Conservation (phyloP, 1,140 invertebrate species). For the Leptestheria dahalacensis region DNA sequence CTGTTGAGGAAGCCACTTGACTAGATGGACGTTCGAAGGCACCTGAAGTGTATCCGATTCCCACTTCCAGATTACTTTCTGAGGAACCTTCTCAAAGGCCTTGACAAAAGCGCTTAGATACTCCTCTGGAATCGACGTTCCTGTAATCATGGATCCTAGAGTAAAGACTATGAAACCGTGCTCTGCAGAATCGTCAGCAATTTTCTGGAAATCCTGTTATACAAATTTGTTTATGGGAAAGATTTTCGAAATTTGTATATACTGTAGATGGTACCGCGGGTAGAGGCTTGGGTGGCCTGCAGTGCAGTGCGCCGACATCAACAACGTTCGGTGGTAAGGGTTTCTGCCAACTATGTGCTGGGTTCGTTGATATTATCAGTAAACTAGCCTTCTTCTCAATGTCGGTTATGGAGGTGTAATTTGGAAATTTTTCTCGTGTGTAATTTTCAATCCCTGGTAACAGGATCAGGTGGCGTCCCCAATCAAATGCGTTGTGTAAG, state of each 20-base stretch:
- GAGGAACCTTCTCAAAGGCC: constrained; percentile 35
- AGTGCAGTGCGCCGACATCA: background rate
- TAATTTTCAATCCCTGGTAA: background rate
- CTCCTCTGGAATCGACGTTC: constrained; percentile 32
- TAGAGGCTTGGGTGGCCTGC: background rate
- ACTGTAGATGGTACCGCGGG: background rate
- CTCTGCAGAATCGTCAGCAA: constrained; percentile 18
- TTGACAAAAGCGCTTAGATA: constrained; percentile 28
- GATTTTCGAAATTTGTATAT: background rate
- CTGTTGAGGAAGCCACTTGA: constrained; percentile 25
- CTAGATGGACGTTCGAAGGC: constrained; percentile 22
- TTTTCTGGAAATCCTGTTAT: constrained; percentile 20
- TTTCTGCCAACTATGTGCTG: background rate
- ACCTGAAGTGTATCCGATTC: constrained; percentile 27
- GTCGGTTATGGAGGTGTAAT: background rate
- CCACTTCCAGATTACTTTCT: constrained; percentile 44
- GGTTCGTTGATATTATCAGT: background rate
- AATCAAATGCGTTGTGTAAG: too few relatives aligned
- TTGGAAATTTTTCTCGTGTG: background rate
- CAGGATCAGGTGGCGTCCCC: background rate
- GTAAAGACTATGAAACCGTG: constrained; percentile 42
- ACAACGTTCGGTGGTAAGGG: background rate
- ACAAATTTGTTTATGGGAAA: background rate
- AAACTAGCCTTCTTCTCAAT: constrained; percentile 1
- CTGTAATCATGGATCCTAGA: constrained; percentile 40